Conservation (phyloP, 2,797 vertebrate species). For the Trematomus bernacchii region DNA sequence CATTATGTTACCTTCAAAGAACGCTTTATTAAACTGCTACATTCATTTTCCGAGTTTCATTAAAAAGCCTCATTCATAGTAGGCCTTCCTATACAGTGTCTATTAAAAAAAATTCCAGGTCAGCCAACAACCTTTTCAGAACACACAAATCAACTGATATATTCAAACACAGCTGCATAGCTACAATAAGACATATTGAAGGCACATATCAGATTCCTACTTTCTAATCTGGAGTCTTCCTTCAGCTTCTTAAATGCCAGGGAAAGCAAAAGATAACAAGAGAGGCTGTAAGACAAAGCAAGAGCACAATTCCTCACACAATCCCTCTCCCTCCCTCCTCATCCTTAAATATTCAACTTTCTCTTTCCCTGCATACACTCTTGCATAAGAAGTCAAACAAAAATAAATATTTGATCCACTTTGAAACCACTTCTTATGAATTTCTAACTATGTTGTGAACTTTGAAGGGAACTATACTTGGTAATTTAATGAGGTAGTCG, state of each 20-base stretch:
- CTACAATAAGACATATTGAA: conserved; percentile 9
- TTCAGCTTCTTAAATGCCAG: conserved; percentile 38
- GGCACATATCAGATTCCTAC: conserved; percentile 14
- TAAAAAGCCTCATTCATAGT: too few species aligned
- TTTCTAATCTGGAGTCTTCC: conserved; percentile 9
- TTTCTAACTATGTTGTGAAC: conserved; percentile 47
- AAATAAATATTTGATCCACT: conserved; percentile 66
- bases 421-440: conserved; percentile 62
- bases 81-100: too few species aligned
- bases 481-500: conserved; percentile 61
- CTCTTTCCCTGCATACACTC: conserved; percentile 8
- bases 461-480: conserved; percentile 64
- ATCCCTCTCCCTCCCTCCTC: conserved; percentile 1
- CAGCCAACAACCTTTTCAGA: background rate
- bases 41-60: too few species aligned
- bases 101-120: background rate
- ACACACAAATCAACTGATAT: background rate
- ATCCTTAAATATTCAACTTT: conserved; percentile 35
- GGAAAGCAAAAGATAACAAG: conserved; percentile 1
- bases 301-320: conserved; percentile 23
- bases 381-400: conserved; percentile 40
- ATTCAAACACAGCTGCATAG: background rate
- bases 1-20: too few species aligned
- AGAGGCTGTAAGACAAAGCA: conserved; percentile 2
- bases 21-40: too few species aligned